phyloP scores from a whole-genome alignment of 2,797 vertebrate species.

The Antennarius maculatus region DNA sequence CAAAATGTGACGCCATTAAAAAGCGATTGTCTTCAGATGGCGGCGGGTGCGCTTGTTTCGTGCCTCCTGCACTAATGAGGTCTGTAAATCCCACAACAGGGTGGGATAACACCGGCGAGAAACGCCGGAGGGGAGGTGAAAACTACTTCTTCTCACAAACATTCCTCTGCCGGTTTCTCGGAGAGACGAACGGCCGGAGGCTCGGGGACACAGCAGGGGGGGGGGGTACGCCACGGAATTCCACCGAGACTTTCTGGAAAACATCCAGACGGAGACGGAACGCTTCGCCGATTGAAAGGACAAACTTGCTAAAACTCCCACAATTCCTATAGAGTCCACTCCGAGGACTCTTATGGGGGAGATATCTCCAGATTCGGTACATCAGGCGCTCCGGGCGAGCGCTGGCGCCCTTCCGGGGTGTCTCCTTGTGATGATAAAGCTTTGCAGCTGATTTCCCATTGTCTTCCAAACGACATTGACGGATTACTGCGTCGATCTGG shows the following conservation, averaged over 20 bases:
- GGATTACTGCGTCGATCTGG: neutral
- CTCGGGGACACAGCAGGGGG: conserved; percentile 34
- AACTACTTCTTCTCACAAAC: conserved; percentile 24
- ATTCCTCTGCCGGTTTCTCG: conserved; percentile 59
- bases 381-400: conserved; percentile 22
- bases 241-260: conserved; percentile 51
- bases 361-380: conserved; percentile 6
- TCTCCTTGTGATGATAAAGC: conserved; percentile 37
- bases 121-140: conserved; percentile 15
- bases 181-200: conserved; percentile 42
- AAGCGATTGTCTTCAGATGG: conserved; percentile 53
- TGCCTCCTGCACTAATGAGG: conserved; percentile 36
- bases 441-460: conserved; percentile 29
- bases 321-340: too few relatives aligned
- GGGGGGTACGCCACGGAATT: conserved; percentile 58
- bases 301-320: conserved; percentile 18
- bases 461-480: conserved; percentile 25
- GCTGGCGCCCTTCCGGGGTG: conserved; percentile 13
- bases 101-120: neutral
- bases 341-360: too few relatives aligned
- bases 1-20: conserved; percentile 49
- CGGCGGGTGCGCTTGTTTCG: conserved; percentile 4
- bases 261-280: conserved; percentile 47
- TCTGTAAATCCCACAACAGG: conserved; percentile 41
- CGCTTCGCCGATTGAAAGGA: conserved; percentile 52